A percentile compares a stretch with the other conserved stretches of the same genome.
Evolutionary conservation across 1,140 invertebrate genomes (phyloP).

Genomic region (Pemphigus obesinymphae): DNA sequence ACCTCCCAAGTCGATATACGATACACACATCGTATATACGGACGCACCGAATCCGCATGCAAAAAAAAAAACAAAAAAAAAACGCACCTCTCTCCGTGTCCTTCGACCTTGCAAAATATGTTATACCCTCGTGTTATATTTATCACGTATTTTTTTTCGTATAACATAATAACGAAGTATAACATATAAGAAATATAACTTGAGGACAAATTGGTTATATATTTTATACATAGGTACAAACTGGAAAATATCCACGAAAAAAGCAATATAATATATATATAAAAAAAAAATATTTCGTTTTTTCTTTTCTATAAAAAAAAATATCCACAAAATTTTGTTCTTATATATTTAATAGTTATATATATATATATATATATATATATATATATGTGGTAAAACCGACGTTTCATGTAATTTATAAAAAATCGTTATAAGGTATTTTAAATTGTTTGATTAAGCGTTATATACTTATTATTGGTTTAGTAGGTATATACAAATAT

Average conservation of each 20-base stretch:
- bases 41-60: not conserved
- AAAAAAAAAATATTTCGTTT: not conserved
- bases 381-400: not conserved
- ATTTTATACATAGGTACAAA: not conserved
- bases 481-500: not conserved
- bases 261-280: not conserved
- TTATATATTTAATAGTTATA: no score
- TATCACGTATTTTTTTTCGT: not conserved
- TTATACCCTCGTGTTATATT: constrained; percentile 21
- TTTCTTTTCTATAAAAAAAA: no score
- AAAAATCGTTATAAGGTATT: not conserved
- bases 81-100: not conserved
- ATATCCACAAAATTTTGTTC: no score
- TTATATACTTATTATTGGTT: not conserved
- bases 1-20: constrained; percentile 39
- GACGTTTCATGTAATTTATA: not conserved
- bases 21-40: no score
- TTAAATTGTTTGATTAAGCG: constrained; percentile 11
- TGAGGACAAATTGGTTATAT: not conserved
- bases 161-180: not conserved
- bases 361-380: no score
- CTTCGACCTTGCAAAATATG: not conserved
- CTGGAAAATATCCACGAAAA: not conserved
- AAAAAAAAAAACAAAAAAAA: constrained; percentile 7
- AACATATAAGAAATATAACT: not conserved